These are phyloP conservation scores for Umimayanthus kanabou DNA, from an alignment of 92 coral and sea anemone species.

Conservation along the genomic window DNA sequence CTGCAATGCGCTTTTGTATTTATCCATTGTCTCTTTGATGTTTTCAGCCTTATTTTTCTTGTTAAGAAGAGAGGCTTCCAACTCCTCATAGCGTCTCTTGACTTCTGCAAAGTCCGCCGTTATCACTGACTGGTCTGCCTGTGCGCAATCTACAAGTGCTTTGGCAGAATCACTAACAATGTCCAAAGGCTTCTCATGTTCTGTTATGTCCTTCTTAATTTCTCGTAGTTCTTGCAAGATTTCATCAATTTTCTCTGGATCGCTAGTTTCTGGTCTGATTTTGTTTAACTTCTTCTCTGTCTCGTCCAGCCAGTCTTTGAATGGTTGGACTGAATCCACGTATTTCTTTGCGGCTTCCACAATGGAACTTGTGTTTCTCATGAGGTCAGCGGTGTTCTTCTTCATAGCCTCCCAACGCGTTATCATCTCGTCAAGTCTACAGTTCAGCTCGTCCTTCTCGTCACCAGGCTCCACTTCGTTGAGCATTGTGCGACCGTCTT, in stretches of 20 bases:
- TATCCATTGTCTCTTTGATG: constrained; percentile 79
- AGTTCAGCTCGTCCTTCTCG: constrained; percentile 76
- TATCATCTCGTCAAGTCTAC: constrained; percentile 72
- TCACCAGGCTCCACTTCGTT: constrained; percentile 83
- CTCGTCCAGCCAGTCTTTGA: constrained; percentile 85
- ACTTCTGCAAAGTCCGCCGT: constrained; percentile 83
- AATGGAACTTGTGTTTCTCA: constrained; percentile 68
- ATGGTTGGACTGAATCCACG: constrained; percentile 66
- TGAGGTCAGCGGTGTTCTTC: constrained; percentile 69
- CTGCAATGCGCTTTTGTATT: constrained; percentile 90
- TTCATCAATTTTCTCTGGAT: constrained; percentile 68
- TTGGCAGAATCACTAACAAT: constrained; percentile 64
- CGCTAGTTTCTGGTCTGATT: constrained; percentile 67
- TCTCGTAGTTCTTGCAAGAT: constrained; percentile 57
- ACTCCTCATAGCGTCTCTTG: constrained; percentile 80
- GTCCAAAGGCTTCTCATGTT: constrained; percentile 68
- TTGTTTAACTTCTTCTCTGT: constrained; percentile 75
- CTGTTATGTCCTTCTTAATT: constrained; percentile 68
- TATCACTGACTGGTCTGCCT: constrained; percentile 82
- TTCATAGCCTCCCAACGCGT: constrained; percentile 81
- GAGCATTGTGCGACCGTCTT: constrained; percentile 79
- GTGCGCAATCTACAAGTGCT: constrained; percentile 63
- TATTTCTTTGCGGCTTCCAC: constrained; percentile 83
- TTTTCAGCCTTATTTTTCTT: constrained; percentile 70
- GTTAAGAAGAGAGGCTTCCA: constrained; percentile 53